Percentiles rank a stretch among this genome's conserved stretches.
phyloP scores from a whole-genome alignment of 2,113 vertebrate genomes.

The Phylloscopus trochilus region DNA sequence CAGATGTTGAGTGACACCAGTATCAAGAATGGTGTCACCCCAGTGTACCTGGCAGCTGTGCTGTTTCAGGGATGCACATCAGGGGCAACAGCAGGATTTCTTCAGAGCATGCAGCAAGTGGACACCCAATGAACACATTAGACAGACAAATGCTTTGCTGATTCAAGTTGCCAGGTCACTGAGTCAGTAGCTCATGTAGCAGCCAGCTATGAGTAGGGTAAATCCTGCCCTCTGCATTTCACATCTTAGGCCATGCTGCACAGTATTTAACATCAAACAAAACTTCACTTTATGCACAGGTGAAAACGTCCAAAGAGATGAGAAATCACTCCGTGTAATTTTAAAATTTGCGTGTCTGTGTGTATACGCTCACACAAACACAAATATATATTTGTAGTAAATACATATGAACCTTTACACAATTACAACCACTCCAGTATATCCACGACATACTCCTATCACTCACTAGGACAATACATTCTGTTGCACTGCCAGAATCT shows the following conservation, averaged over 20 bases:
- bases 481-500: not conserved
- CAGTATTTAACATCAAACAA: not conserved
- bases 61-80: not conserved
- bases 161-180: not conserved
- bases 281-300: not conserved
- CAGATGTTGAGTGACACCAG: not conserved
- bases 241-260: not conserved
- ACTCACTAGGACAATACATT: not conserved
- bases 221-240: not conserved
- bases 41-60: not conserved
- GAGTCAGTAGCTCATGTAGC: not conserved
- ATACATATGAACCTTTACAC: not conserved
- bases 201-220: not conserved
- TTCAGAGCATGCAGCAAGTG: not conserved
- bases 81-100: not conserved
- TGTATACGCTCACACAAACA: not conserved
- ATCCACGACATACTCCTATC: not conserved
- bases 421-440: not conserved
- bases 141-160: not conserved
- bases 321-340: not conserved
- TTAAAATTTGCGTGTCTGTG: not conserved
- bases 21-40: not conserved
- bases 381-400: conserved; percentile 9
- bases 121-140: not conserved
- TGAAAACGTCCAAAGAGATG: not conserved